Percentiles rank a stretch among this genome's conserved stretches.
Conservation (phyloP, 2,888 invertebrate species). For the Ellobium chinense region DNA sequence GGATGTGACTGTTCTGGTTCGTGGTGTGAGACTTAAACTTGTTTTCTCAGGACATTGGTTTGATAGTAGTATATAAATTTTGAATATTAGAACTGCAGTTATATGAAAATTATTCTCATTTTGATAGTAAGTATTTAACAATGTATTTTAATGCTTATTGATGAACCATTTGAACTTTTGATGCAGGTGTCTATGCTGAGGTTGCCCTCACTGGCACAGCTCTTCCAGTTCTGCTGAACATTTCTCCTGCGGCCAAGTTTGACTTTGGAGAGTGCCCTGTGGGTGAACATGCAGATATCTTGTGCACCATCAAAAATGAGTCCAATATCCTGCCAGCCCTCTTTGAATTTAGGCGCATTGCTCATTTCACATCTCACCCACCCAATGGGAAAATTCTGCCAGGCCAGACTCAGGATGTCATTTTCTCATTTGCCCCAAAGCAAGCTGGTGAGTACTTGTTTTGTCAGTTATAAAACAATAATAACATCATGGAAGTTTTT, state of each 20-base stretch:
- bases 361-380: slow-evolving; percentile 76
- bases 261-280: slow-evolving; percentile 77
- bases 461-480: no score
- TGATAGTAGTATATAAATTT: no score
- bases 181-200: slow-evolving; percentile 67
- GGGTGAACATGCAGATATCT: slow-evolving; percentile 73
- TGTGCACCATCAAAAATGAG: slow-evolving; percentile 75
- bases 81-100: no score
- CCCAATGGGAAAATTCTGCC: slow-evolving; percentile 74
- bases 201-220: slow-evolving; percentile 79
- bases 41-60: no score
- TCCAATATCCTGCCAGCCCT: slow-evolving; percentile 71
- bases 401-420: slow-evolving; percentile 72
- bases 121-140: no score
- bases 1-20: no score
- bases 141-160: no score
- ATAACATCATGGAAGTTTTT: no score
- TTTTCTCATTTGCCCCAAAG: slow-evolving; percentile 77
- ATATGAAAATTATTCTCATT: no score
- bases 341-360: slow-evolving; percentile 76
- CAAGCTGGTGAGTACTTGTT: slow-evolving; percentile 76
- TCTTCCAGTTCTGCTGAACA: slow-evolving; percentile 74
- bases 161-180: no score
- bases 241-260: slow-evolving; percentile 71
- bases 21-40: no score